Conservation (phyloP, 2,888 invertebrate species). For the Crepidodera aurea region DNA sequence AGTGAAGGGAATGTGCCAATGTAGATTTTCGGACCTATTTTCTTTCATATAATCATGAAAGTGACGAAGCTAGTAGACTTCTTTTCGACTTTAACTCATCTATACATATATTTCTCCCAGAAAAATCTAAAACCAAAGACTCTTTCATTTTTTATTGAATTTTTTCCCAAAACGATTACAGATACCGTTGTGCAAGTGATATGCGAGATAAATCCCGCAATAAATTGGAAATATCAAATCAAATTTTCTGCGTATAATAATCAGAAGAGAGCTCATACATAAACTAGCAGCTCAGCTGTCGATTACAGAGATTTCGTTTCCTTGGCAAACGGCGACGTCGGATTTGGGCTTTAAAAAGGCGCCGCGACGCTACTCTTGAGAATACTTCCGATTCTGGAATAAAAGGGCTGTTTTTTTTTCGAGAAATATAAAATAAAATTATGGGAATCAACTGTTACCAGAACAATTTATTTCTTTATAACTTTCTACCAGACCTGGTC, state of each 20-base stretch:
- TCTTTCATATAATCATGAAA: no score
- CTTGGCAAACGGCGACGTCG: constrained; percentile 6
- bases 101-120: no score
- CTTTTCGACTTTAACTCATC: no score
- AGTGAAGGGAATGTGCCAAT: no score
- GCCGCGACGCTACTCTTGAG: background rate
- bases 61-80: no score
- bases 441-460: no score
- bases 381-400: background rate
- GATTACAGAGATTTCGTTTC: constrained; percentile 31
- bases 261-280: constrained; percentile 30
- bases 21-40: no score
- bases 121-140: no score
- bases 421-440: no score
- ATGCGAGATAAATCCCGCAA: constrained; percentile 16
- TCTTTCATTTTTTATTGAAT: background rate
- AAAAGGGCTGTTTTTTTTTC: no score
- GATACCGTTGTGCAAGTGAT: constrained; percentile 4
- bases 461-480: no score
- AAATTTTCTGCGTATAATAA: constrained; percentile 32
- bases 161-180: background rate
- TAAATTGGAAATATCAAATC: constrained; percentile 35
- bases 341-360: constrained; percentile 17
- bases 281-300: constrained; percentile 37
- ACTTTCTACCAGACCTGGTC: no score